Conservation (phyloP, 2,888 invertebrate species). For the Dasypolia templi region DNA sequence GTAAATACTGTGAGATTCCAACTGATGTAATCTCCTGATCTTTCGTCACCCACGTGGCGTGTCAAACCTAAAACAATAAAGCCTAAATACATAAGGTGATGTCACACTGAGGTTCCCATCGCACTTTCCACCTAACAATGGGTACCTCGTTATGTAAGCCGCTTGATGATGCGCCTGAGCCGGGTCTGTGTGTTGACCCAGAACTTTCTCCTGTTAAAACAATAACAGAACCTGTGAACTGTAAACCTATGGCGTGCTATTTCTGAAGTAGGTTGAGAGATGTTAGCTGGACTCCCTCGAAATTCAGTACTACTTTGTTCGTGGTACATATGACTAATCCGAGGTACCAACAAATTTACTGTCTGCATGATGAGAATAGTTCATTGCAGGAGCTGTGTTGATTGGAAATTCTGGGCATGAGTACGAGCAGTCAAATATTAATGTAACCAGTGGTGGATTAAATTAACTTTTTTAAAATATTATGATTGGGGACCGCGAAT, state of each 20-base stretch:
- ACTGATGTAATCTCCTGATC: constrained; percentile 32
- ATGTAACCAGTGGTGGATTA: not conserved
- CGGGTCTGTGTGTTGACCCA: constrained; percentile 67
- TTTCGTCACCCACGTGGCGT: constrained; percentile 50
- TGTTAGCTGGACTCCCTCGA: not conserved
- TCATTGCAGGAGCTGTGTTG: not conserved
- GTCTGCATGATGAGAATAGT: not conserved
- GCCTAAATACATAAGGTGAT: constrained; percentile 57
- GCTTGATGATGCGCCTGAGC: constrained; percentile 38
- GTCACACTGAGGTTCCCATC: constrained; percentile 54
- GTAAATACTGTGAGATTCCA: constrained; percentile 25
- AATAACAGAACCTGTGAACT: not conserved
- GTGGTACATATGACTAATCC: not conserved
- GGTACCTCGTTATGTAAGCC: constrained; percentile 56
- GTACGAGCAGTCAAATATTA: not conserved
- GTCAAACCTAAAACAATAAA: constrained; percentile 40
- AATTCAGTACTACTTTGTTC: not conserved
- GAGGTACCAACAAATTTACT: not conserved
- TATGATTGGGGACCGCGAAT: too few relatives aligned
- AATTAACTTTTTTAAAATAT: not conserved
- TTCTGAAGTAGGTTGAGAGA: not conserved
- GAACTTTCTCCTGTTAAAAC: constrained; percentile 68
- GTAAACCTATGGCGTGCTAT: not conserved
- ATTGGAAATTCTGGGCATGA: too few relatives aligned
- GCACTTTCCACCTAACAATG: constrained; percentile 59